Conservation (phyloP, 2,888 invertebrate genomes). For the Cerceris rybyensis region DNA sequence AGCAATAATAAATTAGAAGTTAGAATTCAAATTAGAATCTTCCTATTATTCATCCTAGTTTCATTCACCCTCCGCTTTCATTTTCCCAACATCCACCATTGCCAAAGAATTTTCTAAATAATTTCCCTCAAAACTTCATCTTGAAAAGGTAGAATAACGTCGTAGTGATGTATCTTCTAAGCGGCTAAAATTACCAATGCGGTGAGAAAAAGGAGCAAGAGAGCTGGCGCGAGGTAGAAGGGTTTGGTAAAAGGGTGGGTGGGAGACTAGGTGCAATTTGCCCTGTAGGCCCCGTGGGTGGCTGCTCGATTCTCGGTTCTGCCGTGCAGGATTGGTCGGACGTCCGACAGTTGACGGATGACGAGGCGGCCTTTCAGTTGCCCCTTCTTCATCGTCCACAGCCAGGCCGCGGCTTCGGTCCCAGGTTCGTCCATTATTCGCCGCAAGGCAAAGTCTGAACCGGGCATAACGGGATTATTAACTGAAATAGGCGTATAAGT, state of each 20-base stretch:
- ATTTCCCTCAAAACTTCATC: no score
- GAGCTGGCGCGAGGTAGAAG: neutral
- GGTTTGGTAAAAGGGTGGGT: slow-evolving; percentile 11
- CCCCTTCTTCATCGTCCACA: slow-evolving; percentile 74
- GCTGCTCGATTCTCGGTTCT: slow-evolving; percentile 71
- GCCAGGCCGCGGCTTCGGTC: slow-evolving; percentile 42
- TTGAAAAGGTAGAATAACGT: no score
- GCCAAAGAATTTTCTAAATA: no score
- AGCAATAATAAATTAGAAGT: no score
- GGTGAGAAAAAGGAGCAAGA: no score
- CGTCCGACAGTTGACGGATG: slow-evolving; percentile 82
- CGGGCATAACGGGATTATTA: slow-evolving; percentile 77
- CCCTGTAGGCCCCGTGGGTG: slow-evolving; percentile 76
- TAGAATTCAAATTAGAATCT: no score
- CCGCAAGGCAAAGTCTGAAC: slow-evolving; percentile 52
- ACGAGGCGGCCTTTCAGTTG: slow-evolving; percentile 79
- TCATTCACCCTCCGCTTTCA: no score
- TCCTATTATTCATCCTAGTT: no score
- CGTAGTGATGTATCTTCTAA: no score
- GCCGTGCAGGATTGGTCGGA: slow-evolving; percentile 79
- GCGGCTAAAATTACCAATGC: no score
- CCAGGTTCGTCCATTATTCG: slow-evolving; percentile 73
- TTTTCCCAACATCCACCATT: no score
- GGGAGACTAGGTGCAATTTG: slow-evolving; percentile 68
- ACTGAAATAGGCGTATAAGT: slow-evolving; percentile 74